A percentile compares a stretch with the other conserved stretches of the same genome.
Conservation (phyloP, 30 jellyfish, hydroid and myxozoan genomes). For the Cassiopea andromeda region DNA sequence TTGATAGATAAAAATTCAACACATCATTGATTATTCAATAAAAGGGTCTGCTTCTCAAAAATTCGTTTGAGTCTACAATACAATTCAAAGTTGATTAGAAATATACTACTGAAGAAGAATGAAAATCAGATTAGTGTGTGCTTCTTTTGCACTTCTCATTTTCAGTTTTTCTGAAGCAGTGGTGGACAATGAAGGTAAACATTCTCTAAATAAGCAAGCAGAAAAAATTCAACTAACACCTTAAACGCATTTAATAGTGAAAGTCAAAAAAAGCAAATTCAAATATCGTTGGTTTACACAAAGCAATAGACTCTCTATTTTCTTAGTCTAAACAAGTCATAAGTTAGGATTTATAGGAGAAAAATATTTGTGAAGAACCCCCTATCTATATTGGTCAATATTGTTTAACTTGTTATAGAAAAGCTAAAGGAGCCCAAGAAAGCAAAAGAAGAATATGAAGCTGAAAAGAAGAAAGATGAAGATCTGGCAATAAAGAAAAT, state of each 20-base stretch:
- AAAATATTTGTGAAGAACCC: not conserved
- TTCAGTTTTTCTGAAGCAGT: too few relatives aligned
- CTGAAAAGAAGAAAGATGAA: not conserved
- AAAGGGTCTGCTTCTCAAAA: not conserved
- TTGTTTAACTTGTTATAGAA: not conserved
- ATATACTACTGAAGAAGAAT: too few relatives aligned
- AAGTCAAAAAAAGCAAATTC: too few relatives aligned
- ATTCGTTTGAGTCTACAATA: not conserved
- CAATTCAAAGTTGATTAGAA: not conserved
- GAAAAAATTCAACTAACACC: too few relatives aligned
- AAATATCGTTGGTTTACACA: too few relatives aligned
- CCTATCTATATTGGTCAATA: not conserved
- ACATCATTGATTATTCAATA: not conserved
- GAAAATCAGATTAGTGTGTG: too few relatives aligned
- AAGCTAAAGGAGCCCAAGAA: not conserved
- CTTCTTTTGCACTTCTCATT: too few relatives aligned
- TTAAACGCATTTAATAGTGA: too few relatives aligned
- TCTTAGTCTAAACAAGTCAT: too few relatives aligned
- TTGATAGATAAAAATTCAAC: not conserved
- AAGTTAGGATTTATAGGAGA: not conserved
- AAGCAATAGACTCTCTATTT: too few relatives aligned
- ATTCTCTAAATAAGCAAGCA: too few relatives aligned
- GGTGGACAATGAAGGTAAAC: too few relatives aligned
- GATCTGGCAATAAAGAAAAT: not conserved
- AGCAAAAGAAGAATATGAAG: conserved; percentile 25